A percentile compares a stretch with the other conserved stretches of the same genome.
These are phyloP conservation scores for Hypolimnas misippus DNA, from an alignment of 2,888 invertebrate species.

Conservation along the genomic window DNA sequence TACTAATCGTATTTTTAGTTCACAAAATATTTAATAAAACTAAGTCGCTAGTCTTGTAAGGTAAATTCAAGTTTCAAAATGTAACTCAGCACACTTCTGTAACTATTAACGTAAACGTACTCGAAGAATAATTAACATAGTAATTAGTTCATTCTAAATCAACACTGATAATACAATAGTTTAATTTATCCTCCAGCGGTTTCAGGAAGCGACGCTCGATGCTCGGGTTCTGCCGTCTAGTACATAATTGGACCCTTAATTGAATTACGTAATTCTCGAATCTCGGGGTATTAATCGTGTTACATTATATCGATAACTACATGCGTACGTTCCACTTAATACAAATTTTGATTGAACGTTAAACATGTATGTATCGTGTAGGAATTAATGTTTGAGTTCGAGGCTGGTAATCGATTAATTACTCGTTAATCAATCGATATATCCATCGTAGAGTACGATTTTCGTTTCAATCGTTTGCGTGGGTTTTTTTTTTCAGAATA, in stretches of 20 bases:
- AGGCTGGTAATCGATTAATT: not conserved
- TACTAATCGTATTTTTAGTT: not conserved
- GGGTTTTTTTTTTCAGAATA: not conserved
- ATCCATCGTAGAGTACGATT: not conserved
- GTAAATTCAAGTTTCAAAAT: slow-evolving; percentile 6
- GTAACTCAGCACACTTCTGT: not conserved
- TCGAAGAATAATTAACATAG: slow-evolving; percentile 5
- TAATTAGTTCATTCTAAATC: slow-evolving; percentile 16
- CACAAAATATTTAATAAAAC: not conserved
- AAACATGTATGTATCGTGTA: not conserved
- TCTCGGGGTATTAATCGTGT: slow-evolving; percentile 19
- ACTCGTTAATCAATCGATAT: too few species aligned
- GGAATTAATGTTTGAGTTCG: slow-evolving; percentile 3
- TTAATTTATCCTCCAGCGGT: slow-evolving; percentile 21
- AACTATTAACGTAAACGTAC: not conserved
- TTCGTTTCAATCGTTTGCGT: not conserved
- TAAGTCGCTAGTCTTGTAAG: not conserved
- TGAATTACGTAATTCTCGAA: slow-evolving; percentile 22
- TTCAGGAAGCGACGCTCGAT: slow-evolving; percentile 16
- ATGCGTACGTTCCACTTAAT: slow-evolving; percentile 10
- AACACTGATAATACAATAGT: slow-evolving; percentile 11
- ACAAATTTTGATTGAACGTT: slow-evolving; percentile 17
- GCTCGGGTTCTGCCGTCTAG: slow-evolving; percentile 11
- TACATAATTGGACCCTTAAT: slow-evolving; percentile 28
- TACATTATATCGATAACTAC: slow-evolving; percentile 17